Evolutionary conservation across 2,113 vertebrate species (phyloP).

Genomic region (Ochotona curzoniae): DNA sequence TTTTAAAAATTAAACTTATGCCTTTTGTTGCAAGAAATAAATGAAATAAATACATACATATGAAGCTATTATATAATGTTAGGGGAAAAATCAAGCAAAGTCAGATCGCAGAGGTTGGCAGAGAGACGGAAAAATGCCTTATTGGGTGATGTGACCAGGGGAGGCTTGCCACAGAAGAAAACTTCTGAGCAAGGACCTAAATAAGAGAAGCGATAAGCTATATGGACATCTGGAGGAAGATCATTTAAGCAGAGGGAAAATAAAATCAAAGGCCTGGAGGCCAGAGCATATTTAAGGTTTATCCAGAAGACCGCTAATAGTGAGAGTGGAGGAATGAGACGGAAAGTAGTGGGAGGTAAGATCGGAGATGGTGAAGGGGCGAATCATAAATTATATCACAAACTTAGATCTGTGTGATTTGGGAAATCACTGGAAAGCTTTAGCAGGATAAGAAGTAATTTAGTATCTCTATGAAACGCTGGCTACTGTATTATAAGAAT

Average conservation of each 20-base stretch:
- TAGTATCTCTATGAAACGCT: neutral
- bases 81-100: neutral
- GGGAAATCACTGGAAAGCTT: neutral
- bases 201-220: neutral
- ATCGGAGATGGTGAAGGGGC: neutral
- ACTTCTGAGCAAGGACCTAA: slow-evolving; percentile 14
- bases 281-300: neutral
- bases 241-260: neutral
- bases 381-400: neutral
- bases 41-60: neutral
- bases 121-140: neutral
- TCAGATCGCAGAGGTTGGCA: neutral
- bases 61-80: neutral
- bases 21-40: slow-evolving; percentile 16
- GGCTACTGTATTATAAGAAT: neutral
- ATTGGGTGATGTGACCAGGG: neutral
- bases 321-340: neutral
- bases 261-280: neutral
- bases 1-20: neutral
- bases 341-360: neutral
- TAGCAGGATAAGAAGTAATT: neutral
- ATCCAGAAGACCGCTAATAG: neutral
- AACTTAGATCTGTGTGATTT: neutral
- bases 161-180: neutral
- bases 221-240: neutral